These are phyloP conservation scores for Talpa occidentalis DNA, from an alignment of 2,113 vertebrate species.

Conservation along the genomic window DNA sequence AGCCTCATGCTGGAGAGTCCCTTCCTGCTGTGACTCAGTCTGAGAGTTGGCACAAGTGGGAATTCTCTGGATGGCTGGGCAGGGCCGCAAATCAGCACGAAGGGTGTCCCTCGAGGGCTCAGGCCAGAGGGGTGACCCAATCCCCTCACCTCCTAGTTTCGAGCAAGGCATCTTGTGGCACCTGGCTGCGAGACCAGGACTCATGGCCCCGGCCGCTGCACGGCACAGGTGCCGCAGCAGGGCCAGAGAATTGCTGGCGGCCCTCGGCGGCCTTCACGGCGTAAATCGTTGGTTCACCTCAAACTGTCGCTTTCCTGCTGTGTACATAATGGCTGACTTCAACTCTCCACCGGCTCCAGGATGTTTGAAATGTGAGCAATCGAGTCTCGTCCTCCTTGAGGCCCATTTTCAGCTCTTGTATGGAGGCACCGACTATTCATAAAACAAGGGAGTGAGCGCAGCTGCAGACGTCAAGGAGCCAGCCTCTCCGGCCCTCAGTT, in stretches of 20 bases:
- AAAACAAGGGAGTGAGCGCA: neutral
- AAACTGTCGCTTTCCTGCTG: neutral
- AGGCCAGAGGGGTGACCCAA: neutral
- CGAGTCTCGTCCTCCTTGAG: neutral
- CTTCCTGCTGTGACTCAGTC: slow-evolving; percentile 33
- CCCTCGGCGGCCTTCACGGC: neutral
- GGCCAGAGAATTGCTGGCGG: neutral
- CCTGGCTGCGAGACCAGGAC: neutral
- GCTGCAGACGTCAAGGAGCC: neutral
- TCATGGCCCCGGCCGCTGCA: neutral
- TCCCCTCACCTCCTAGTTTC: slow-evolving; percentile 2
- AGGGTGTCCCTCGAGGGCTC: neutral
- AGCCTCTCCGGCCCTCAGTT: too few species aligned
- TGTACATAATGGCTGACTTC: neutral
- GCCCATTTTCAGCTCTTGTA: neutral
- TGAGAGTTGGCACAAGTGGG: slow-evolving; percentile 16
- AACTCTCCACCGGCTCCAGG: neutral
- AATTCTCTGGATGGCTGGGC: slow-evolving; percentile 61
- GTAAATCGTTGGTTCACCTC: too few species aligned
- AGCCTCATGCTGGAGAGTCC: neutral
- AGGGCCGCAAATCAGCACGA: slow-evolving; percentile 58
- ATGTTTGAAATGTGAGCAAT: neutral
- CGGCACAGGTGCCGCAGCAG: neutral
- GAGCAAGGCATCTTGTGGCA: neutral
- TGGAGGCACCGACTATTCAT: neutral